Evolutionary conservation across 2,113 vertebrate species (phyloP).

Genomic region (Pteronura brasiliensis): DNA sequence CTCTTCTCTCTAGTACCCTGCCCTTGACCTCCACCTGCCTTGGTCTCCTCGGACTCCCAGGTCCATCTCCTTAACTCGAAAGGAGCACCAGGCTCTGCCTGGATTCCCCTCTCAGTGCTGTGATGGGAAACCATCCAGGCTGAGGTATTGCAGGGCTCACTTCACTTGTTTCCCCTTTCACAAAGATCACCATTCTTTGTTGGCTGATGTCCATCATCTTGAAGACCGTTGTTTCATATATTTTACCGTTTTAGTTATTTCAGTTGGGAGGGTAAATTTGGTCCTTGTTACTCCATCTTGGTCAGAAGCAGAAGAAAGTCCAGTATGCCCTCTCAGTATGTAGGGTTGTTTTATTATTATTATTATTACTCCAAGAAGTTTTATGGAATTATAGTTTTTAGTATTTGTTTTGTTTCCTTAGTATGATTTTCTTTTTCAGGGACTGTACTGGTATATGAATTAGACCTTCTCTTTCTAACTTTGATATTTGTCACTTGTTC

Average conservation of each 20-base stretch:
- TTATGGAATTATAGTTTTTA: background rate
- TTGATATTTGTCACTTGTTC: background rate
- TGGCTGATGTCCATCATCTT: background rate
- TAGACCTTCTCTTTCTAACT: background rate
- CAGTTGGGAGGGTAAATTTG: background rate
- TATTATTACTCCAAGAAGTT: background rate
- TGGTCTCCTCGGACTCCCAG: background rate
- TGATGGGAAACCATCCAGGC: background rate
- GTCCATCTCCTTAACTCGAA: background rate
- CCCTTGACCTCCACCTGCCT: background rate
- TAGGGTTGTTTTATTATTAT: background rate
- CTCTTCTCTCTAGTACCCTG: background rate
- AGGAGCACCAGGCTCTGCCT: background rate
- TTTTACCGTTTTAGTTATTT: background rate
- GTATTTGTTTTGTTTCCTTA: background rate
- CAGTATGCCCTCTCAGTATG: background rate
- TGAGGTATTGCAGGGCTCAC: background rate
- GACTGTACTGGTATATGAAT: background rate
- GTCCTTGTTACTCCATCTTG: background rate
- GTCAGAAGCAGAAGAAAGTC: background rate
- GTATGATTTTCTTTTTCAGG: background rate
- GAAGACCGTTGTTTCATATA: background rate
- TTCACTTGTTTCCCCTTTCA: background rate
- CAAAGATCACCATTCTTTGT: background rate
- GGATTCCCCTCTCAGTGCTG: background rate